Percentiles rank a stretch among this genome's conserved stretches.
Evolutionary conservation across 2,113 vertebrate genomes (phyloP).

Genomic region (Oreochromis spilurus): DNA sequence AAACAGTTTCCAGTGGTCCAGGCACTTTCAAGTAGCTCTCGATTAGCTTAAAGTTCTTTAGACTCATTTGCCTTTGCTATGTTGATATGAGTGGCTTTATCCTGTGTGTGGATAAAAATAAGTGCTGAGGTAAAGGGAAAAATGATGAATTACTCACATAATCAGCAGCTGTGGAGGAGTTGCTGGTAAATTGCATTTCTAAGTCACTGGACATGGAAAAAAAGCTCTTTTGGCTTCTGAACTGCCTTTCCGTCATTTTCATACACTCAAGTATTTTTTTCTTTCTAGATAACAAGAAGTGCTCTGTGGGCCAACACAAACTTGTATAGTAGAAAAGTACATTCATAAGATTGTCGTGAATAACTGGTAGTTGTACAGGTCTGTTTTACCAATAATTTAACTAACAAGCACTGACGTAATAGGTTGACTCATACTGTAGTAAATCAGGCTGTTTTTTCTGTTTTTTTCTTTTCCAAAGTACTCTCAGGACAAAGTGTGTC

Average conservation of each 20-base stretch:
- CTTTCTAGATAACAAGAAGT: background rate
- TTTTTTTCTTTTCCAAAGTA: background rate
- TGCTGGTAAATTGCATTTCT: conserved; percentile 40
- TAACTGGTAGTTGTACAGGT: background rate
- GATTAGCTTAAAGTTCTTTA: conserved; percentile 34
- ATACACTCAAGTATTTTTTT: background rate
- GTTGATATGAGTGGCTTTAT: conserved; percentile 9
- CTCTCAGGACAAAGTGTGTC: background rate
- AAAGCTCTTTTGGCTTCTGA: background rate
- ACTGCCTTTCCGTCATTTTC: background rate
- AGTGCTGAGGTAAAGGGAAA: conserved; percentile 31
- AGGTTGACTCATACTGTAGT: background rate
- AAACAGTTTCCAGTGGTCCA: background rate
- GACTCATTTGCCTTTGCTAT: background rate
- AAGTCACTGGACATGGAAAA: background rate
- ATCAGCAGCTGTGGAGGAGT: conserved; percentile 1
- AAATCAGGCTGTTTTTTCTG: background rate
- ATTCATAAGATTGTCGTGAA: background rate
- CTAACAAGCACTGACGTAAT: background rate
- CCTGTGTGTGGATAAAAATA: background rate
- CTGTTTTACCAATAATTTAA: background rate
- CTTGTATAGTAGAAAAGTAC: background rate
- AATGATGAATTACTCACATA: background rate
- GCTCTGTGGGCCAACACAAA: background rate
- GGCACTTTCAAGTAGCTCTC: conserved; percentile 1